These are phyloP conservation scores for Lamprologus callipterus DNA, from an alignment of 2,113 vertebrate species.

Conservation along the genomic window DNA sequence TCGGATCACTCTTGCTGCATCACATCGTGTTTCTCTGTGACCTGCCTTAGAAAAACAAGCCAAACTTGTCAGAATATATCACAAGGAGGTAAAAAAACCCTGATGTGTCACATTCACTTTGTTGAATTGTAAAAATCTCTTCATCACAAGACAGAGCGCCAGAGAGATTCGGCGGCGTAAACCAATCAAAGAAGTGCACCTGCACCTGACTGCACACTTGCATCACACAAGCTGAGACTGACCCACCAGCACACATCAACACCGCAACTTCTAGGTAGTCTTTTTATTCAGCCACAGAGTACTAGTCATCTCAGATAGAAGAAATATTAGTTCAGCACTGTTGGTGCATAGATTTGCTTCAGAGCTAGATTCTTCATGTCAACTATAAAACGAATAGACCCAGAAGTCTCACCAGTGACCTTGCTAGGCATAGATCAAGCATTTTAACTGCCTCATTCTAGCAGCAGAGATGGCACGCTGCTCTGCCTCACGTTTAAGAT, in stretches of 20 bases:
- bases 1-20: not conserved
- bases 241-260: not conserved
- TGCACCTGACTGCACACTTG: not conserved
- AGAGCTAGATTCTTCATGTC: not conserved
- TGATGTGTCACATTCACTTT: not conserved
- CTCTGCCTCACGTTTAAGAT: not conserved
- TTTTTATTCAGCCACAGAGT: slow-evolving; percentile 3
- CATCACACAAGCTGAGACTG: not conserved
- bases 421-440: not conserved
- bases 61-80: not conserved
- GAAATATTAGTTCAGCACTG: not conserved
- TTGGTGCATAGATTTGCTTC: slow-evolving; percentile 1
- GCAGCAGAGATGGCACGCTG: not conserved
- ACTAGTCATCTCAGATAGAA: not conserved
- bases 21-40: not conserved
- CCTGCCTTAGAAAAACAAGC: not conserved
- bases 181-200: not conserved
- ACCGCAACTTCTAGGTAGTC: not conserved
- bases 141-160: not conserved
- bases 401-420: not conserved
- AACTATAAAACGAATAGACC: not conserved
- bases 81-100: not conserved
- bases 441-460: not conserved
- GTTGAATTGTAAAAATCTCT: not conserved
- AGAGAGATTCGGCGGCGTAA: not conserved